A percentile compares a stretch with the other conserved stretches of the same genome.
Conservation (phyloP, 2,888 invertebrate species). For the Drosophila suboccidentalis region DNA sequence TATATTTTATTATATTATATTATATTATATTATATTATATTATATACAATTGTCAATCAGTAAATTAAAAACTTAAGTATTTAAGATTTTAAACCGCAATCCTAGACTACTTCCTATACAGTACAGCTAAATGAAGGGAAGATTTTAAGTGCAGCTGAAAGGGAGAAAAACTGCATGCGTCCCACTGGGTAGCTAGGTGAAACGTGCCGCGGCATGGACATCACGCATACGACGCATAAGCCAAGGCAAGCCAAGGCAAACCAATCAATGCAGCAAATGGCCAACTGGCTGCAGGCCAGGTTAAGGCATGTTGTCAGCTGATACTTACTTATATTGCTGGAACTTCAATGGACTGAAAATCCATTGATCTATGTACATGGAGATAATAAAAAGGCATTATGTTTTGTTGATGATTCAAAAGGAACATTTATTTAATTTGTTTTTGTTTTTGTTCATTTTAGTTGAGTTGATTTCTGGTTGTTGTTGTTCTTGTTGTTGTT, state of each 20-base stretch:
- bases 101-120: too few relatives aligned
- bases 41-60: too few relatives aligned
- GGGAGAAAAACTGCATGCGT: constrained; percentile 5
- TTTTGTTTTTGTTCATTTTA: constrained; percentile 59
- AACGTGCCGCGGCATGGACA: constrained; percentile 45
- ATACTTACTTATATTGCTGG: constrained; percentile 33
- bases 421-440: constrained; percentile 81
- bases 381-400: constrained; percentile 49
- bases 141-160: not conserved
- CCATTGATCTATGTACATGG: constrained; percentile 11
- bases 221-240: constrained; percentile 61
- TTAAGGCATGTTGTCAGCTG: constrained; percentile 2
- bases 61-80: too few relatives aligned
- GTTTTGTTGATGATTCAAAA: constrained; percentile 79
- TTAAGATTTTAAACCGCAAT: too few relatives aligned
- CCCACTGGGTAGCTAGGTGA: constrained; percentile 2
- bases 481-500: constrained; percentile 27
- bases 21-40: too few relatives aligned
- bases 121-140: not conserved
- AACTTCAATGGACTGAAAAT: not conserved
- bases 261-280: constrained; percentile 42
- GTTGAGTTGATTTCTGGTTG: constrained; percentile 31
- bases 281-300: constrained; percentile 18
- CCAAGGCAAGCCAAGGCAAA: constrained; percentile 44
- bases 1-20: too few relatives aligned